Percentiles rank a stretch among this genome's conserved stretches.
Evolutionary conservation across 2,113 vertebrate species (phyloP).

Genomic region (Ochotona curzoniae): DNA sequence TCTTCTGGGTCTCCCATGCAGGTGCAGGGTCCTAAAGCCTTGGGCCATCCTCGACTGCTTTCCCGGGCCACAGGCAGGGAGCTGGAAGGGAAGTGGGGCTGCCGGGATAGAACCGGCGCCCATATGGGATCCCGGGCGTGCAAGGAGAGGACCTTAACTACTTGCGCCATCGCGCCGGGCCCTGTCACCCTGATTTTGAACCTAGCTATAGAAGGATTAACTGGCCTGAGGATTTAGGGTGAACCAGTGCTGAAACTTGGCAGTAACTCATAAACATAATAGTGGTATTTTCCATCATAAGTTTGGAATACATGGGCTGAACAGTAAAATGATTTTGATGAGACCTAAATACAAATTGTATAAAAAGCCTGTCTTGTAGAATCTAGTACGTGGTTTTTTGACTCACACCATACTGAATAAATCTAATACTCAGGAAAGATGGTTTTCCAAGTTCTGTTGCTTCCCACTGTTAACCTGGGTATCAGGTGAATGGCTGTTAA

Average conservation of each 20-base stretch:
- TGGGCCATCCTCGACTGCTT: too few relatives aligned
- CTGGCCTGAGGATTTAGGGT: neutral
- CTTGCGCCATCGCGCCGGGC: too few relatives aligned
- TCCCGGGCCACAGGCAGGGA: too few relatives aligned
- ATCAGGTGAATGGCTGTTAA: neutral
- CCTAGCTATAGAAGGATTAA: neutral
- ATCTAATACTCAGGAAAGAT: neutral
- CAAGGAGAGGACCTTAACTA: too few relatives aligned
- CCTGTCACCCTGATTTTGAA: neutral
- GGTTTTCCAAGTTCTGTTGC: neutral
- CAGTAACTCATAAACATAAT: neutral
- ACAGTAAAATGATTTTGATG: conserved; percentile 6
- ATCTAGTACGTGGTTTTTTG: neutral
- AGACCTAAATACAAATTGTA: neutral
- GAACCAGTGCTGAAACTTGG: neutral
- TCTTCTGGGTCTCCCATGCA: too few relatives aligned
- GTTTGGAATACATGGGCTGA: neutral
- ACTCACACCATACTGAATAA: neutral
- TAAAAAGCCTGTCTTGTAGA: neutral
- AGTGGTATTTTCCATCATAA: neutral
- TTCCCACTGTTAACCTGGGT: neutral
- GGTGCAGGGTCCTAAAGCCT: too few relatives aligned
- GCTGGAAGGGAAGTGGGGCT: too few relatives aligned
- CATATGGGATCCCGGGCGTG: too few relatives aligned
- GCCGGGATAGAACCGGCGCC: too few relatives aligned